A percentile compares a stretch with the other conserved stretches of the same genome.
phyloP scores from a whole-genome alignment of 2,888 invertebrate species.

The Ischnura elegans region DNA sequence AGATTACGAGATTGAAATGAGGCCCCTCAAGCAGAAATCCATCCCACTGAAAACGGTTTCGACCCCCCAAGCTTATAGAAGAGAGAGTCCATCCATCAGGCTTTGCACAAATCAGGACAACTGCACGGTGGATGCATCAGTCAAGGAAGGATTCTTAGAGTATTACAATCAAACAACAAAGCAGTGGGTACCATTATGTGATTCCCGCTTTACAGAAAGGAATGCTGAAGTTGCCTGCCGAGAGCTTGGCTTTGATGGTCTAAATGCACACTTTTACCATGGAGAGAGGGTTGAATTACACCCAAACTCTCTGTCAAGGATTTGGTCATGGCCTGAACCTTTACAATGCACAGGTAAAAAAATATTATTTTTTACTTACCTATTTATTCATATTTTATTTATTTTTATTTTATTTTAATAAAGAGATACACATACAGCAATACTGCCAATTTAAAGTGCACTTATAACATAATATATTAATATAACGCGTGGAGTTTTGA shows the following conservation, averaged over 20 bases:
- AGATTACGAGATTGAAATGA: slow-evolving; percentile 89
- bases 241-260: slow-evolving; percentile 92
- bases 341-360: slow-evolving; percentile 82
- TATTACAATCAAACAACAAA: slow-evolving; percentile 96
- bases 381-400: no score
- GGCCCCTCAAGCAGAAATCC: slow-evolving; percentile 78
- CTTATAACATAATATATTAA: no score
- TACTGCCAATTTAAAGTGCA: no score
- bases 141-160: slow-evolving; percentile 93
- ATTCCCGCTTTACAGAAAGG: slow-evolving; percentile 95
- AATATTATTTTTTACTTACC: no score
- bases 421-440: no score
- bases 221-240: slow-evolving; percentile 98
- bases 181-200: slow-evolving; percentile 98
- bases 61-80: background rate
- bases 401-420: no score
- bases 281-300: slow-evolving; percentile 93
- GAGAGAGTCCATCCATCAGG: slow-evolving; percentile 78
- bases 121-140: slow-evolving; percentile 80
- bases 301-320: slow-evolving; percentile 90
- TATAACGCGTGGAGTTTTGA: no score
- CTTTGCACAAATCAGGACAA: slow-evolving; percentile 87
- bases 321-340: slow-evolving; percentile 98
- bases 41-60: slow-evolving; percentile 72
- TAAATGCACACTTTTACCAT: slow-evolving; percentile 93